Percentiles rank a stretch among this genome's conserved stretches.
Evolutionary conservation across 2,797 vertebrate species (phyloP).

Genomic region (Glossophaga mutica): DNA sequence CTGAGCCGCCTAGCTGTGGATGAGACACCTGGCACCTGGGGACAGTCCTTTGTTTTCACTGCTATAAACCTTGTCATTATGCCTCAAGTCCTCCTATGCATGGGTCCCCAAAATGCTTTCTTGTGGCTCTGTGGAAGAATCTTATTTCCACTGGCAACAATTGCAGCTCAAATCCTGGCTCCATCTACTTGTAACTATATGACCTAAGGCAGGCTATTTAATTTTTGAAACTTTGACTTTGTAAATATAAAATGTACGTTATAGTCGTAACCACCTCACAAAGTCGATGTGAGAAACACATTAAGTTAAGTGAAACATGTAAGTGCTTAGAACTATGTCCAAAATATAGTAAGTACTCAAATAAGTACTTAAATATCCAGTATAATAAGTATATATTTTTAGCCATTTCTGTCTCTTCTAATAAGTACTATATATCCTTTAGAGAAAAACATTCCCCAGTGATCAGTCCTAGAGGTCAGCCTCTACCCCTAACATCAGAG

Average conservation of each 20-base stretch:
- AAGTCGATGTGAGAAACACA: constrained; percentile 12
- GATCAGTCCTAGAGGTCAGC: background rate
- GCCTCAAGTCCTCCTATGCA: background rate
- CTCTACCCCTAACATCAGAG: background rate
- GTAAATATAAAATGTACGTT: background rate
- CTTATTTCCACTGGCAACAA: background rate
- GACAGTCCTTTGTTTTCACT: background rate
- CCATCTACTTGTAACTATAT: background rate
- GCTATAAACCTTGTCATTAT: background rate
- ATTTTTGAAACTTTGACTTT: constrained; percentile 36
- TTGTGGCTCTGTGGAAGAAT: background rate
- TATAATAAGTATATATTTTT: background rate
- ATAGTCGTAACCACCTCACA: background rate
- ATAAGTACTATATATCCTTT: background rate
- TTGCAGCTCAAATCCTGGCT: background rate
- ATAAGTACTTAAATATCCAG: background rate
- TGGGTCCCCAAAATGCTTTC: background rate
- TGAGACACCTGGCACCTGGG: background rate
- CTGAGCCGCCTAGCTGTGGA: background rate
- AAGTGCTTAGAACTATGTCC: background rate
- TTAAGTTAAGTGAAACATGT: background rate
- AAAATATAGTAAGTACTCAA: background rate
- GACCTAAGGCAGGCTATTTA: background rate
- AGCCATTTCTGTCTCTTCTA: background rate
- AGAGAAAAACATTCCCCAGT: background rate